Conservation (phyloP, 30 jellyfish, hydroid and myxozoan species). For the Euphysa ruthae region DNA sequence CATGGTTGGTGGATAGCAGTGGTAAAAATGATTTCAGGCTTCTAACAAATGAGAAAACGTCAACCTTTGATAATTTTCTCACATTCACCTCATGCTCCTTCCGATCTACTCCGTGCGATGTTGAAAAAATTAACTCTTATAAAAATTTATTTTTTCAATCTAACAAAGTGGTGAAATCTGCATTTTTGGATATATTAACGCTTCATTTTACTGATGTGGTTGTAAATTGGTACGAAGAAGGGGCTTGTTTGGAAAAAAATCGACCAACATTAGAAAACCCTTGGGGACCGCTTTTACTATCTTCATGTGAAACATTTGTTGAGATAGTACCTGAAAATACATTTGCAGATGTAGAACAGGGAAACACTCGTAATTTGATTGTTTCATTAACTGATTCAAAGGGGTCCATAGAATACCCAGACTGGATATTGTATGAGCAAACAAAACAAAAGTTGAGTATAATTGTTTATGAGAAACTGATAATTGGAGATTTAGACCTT, state of each 20-base stretch:
- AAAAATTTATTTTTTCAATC: constrained; percentile 11
- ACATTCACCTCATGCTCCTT: constrained; percentile 58
- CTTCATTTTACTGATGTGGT: constrained; percentile 47
- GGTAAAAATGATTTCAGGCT: constrained; percentile 3
- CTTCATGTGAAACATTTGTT: constrained; percentile 47
- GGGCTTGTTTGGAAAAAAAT: constrained; percentile 50
- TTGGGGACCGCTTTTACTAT: constrained; percentile 52
- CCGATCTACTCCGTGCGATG: constrained; percentile 75
- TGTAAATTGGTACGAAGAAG: constrained; percentile 26
- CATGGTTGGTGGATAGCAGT: background rate
- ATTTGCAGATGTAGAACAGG: constrained; percentile 69
- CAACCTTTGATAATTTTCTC: constrained; percentile 9
- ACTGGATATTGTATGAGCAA: constrained; percentile 45
- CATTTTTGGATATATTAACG: constrained; percentile 19
- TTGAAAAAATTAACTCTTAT: constrained; percentile 10
- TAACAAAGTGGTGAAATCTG: constrained; percentile 12
- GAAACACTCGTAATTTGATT: constrained; percentile 56
- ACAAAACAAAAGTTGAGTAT: constrained; percentile 32
- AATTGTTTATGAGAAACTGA: constrained; percentile 15
- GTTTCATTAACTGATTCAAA: constrained; percentile 5
- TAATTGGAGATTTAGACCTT: background rate
- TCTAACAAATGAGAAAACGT: background rate
- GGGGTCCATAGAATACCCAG: background rate
- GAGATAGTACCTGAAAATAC: constrained; percentile 55
- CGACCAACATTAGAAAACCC: constrained; percentile 44